Evolutionary conservation across 2,797 vertebrate species (phyloP).

Genomic region (Podargus strigoides): DNA sequence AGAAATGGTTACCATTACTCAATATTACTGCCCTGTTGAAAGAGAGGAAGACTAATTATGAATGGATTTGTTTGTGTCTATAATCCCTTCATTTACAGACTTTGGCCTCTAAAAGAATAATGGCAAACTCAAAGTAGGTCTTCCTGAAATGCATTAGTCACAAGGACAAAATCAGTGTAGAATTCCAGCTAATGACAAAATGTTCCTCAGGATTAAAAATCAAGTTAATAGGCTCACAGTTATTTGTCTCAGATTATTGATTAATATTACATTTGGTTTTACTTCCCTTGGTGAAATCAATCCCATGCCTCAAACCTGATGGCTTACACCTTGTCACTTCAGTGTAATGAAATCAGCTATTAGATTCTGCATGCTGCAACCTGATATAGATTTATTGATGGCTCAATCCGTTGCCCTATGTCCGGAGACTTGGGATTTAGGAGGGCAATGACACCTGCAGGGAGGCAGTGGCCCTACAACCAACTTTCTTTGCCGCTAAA

Average conservation of each 20-base stretch:
- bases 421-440: background rate
- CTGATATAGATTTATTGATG: background rate
- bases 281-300: constrained; percentile 34
- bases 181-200: constrained; percentile 39
- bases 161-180: background rate
- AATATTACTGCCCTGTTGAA: constrained; percentile 13
- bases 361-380: background rate
- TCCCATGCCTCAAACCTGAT: background rate
- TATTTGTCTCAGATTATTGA: constrained; percentile 45
- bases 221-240: background rate
- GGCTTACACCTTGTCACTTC: background rate
- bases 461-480: background rate
- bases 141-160: background rate
- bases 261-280: constrained; percentile 40
- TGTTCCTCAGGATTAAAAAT: constrained; percentile 22
- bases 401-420: background rate
- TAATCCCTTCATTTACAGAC: constrained; percentile 6
- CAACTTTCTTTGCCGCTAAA: background rate
- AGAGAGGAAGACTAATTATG: background rate
- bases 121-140: background rate
- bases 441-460: constrained; percentile 17
- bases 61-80: constrained; percentile 20
- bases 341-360: constrained; percentile 1
- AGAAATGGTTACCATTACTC: constrained; percentile 9
- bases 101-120: constrained; percentile 6